Base-by-base conservation (phyloP, 1,140 invertebrate species). In the Spodoptera litura region DNA sequence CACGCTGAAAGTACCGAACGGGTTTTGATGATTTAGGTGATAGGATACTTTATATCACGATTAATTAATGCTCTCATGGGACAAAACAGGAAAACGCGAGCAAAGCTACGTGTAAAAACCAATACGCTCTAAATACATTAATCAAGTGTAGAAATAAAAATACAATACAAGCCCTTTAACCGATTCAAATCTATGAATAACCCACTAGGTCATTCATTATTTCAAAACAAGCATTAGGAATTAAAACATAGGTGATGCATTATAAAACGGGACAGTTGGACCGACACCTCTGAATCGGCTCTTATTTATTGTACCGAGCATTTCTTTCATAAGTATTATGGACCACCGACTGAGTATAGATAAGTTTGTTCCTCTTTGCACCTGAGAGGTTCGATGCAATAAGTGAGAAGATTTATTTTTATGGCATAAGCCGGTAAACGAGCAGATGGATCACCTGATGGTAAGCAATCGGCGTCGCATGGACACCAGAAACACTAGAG, bases 181-280 rank as follows among this genome's bases (percentile, higher is more conserved):
- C 71, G 59, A 61, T 73, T 73, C 71, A 59, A 73, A 56, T 71
- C 52, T 38, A 55, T 73, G 58, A 75, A 62, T 53, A 64, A 31
- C 55, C n/a, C 51, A 75, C 25, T 62, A 44, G 31, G 56, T 77
- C 79, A 82, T 82, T 79, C 78, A 78, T 80, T 58, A 58, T 74
- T 75, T 75, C 80, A 64, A 80, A 79, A 72, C 66, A 70, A 58
- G 73, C 77, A 83, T 85, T 85, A 83, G 71, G 64, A 78, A 83
- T 81, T 83, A 85, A 84, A 81, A 81, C 78, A 84, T 20, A 75
- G 62, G 77, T 87, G 84, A 83, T 87, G 81, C 83, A 85, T 85
- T 84, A 84, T 72, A 77, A 73, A 74, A 64, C 71, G 83, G 83
- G 82, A 81, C 83, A 78, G 82, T 80, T 44, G 79, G 78, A 71